Evolutionary conservation across 2,113 vertebrate species (phyloP), one percentile per base, ranked within the genome.

Genomic region (Pipra filicauda): DNA sequence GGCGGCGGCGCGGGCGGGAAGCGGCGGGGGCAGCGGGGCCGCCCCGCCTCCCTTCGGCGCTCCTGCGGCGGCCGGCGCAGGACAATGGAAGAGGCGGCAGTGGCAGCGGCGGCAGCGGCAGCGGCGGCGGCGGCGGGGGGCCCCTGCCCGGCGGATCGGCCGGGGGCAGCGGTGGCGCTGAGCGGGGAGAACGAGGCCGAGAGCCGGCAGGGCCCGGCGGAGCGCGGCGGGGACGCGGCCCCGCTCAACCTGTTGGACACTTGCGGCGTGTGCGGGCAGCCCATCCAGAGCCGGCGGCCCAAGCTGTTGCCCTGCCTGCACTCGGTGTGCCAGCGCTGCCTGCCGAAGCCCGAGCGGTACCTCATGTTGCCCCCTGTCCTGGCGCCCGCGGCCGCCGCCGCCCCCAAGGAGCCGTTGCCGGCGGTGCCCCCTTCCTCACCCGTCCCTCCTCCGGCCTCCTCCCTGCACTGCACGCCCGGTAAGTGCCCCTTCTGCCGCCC

Each of bases 241-340:
- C 96, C 97, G 18, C 98, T 99, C 97, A 99, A 99, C 96, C 98
- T 99, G 96, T 99, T 99, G 99, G 99, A 99, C 97, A 99, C 99
- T 87, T 99, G 99, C 94, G 99, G 99, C 46, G 98, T 99, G 84
- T 99, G 99, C 95, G 98, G 98, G 87, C 97, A 99, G 97, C 98
- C 98, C 94, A 99, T 99, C 93, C 99, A 99, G 98, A 99, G 98
- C 97, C 98, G 99, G 78, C 98, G 98, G 96, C 99, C 99, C 96
- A 99, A 99, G 95, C 98, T 99, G 78, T 98, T 99, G 94, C 99
- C 99, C 22, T 99, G 99, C 88, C 98, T 99, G 23, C 99, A 99
- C 98, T 99, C 99, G 20, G 98, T 99, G 96, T 99, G 99, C 97
- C 98, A 98, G 97, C 98, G 98, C 95, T 99, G 99, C 93, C 98